Evolutionary conservation across 2,888 invertebrate genomes (phyloP), one percentile per base, ranked within the genome.

Genomic region (Ophraella communa): DNA sequence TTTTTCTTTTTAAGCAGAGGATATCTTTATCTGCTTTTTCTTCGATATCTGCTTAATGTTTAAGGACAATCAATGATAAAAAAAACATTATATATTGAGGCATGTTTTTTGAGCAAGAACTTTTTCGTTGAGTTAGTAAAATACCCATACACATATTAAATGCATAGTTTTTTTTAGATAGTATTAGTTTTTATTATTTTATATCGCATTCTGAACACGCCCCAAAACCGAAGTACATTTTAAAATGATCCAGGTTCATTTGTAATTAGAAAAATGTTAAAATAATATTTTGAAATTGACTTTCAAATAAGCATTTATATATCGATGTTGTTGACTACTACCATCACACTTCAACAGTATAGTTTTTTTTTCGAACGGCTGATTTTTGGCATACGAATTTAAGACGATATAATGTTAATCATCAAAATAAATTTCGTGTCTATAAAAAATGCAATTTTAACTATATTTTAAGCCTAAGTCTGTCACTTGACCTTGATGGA

Each of bases 21-120:
- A 23, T 49, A 45, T 35, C 21, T 49, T n/a, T 45, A 60, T 60
- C 64, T 61, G 61, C 61, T 65, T 61, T 33, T 51, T 24, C 64
- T 64, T 66, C 65, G 47, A 58, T 63, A 64, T 70, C 65, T 67
- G 62, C 67, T 72, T 71, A 69, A 66, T 70, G 66, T 74, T 68
- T 73, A 74, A 70, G 73, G 74, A 74, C 74, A 74, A 74, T 74
- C 74, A 74, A 71, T 71, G 64, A 66, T 60, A 60, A 71, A 53
- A 44, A 60, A 66, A n/a, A n/a, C n/a, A n/a, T n/a, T n/a, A 68
- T 45, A 62, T 62, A 42, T 42, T 27, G 23, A 17, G 18, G 5
- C 30, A 35, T 14, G 17, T 54, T 39, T 35, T 54, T 18, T 20
- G 20, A 20, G 2, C 21, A 14, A 14, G 17, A 27, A 51, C n/a